Percentiles rank a stretch among this genome's conserved stretches.
Evolutionary conservation across 2,113 vertebrate genomes (phyloP).

Genomic region (Panurus biarmicus): DNA sequence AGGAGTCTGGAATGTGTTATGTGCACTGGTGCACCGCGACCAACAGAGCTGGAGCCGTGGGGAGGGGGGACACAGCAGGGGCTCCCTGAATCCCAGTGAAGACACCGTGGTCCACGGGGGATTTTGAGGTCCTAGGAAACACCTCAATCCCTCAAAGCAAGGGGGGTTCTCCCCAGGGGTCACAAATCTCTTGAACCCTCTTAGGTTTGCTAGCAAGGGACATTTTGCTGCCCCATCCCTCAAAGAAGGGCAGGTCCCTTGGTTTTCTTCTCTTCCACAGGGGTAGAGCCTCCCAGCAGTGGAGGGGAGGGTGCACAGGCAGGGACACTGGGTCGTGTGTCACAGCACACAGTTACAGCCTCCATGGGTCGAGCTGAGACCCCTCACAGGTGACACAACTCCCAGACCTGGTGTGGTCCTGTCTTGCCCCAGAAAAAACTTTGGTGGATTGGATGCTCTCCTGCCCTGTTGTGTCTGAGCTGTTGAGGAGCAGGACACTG

Average conservation of each 20-base stretch:
- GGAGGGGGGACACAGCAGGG: neutral
- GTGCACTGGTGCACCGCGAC: rapidly evolving
- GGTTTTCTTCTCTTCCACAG: neutral
- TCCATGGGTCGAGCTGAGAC: neutral
- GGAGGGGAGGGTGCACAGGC: neutral
- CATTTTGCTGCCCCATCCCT: neutral
- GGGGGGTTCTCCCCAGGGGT: neutral
- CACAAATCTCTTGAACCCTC: neutral
- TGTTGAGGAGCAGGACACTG: neutral
- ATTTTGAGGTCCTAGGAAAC: neutral
- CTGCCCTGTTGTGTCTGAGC: neutral
- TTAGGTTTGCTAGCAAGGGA: neutral
- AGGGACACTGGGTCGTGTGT: neutral
- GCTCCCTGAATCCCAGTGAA: neutral
- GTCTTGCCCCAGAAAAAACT: neutral
- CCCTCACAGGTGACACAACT: neutral
- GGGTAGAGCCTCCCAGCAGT: neutral
- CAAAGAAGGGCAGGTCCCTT: neutral
- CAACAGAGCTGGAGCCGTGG: neutral
- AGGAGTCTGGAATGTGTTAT: neutral
- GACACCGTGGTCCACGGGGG: neutral
- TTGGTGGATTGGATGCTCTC: neutral
- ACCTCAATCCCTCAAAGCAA: neutral
- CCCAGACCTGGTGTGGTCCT: neutral
- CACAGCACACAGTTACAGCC: neutral